Base-by-base conservation (phyloP, 1,140 invertebrate genomes). In the fruit fly (Drosophila melanogaster) region DNA sequence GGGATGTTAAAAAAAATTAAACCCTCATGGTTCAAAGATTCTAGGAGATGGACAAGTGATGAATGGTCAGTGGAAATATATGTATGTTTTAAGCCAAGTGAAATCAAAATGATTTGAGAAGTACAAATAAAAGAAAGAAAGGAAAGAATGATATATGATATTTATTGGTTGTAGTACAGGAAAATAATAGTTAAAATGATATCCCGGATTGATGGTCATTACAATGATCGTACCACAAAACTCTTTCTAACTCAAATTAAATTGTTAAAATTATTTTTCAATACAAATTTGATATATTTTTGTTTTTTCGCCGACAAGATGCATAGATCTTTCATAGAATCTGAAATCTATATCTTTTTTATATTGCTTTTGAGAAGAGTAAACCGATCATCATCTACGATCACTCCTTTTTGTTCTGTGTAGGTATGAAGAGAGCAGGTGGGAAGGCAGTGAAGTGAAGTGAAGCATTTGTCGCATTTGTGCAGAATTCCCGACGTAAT, bases 401-500 rank as follows among this genome's bases (percentile, higher is more conserved):
- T 51, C 3, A 17, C 2, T 24, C 19, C 17, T 51, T 35, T 51
- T 44, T 44, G 17, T 11, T 35, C 10, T 51, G 26, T 51, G 35
- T 26, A 19, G 22, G 0, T 15, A 12, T 35, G 30, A 14, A 43
- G 2, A 43, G 2, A 66, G 56, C 49, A 74, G 66, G 38, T 75
- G 67, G 60, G 76, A 73, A 57, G 65, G 66, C 65, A 65, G 62
- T 54, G 54, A 81, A 78, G 57, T 78, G 67, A 66, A 53, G 61
- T 73, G 69, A 70, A 70, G 67, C 67, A 70, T 70, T 70, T 69
- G 67, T 70, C 64, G 67, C 67, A 57, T 70, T 70, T 67, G 64
- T 70, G 64, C 67, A 57, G 65, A 70, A 70, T 69, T 64, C 76
- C 65, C 54, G 66, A 70, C 76, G 83, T 83, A 87, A 87, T 89